Evolutionary conservation across 2,113 vertebrate genomes (phyloP).

Genomic region (Forbesichthys agassizii): DNA sequence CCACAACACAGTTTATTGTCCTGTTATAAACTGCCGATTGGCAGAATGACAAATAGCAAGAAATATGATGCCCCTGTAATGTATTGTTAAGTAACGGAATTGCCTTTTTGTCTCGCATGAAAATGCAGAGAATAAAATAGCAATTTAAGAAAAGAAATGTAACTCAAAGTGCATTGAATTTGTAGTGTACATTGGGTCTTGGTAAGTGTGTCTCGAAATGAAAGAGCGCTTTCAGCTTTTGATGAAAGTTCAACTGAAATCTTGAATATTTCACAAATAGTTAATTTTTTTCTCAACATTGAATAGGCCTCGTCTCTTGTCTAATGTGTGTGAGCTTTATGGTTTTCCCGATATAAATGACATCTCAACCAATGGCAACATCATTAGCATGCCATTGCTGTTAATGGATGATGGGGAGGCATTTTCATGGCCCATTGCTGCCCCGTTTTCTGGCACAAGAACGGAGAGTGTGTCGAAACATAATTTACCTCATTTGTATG

Average conservation of each 20-base stretch:
- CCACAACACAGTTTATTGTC: neutral
- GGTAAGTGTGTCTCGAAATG: neutral
- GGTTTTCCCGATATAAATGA: slow-evolving; percentile 38
- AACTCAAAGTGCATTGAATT: neutral
- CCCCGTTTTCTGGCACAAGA: slow-evolving; percentile 6
- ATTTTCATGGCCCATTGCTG: slow-evolving; percentile 49
- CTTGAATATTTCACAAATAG: slow-evolving; percentile 13
- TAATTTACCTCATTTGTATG: slow-evolving; percentile 37
- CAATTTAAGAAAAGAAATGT: neutral
- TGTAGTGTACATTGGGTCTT: neutral
- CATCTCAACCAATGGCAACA: slow-evolving; percentile 37
- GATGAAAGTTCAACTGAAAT: neutral
- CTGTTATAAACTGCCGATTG: neutral
- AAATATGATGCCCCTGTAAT: neutral
- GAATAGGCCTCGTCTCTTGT: slow-evolving; percentile 16
- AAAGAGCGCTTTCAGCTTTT: neutral
- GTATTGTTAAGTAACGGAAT: neutral
- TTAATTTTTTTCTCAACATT: slow-evolving; percentile 1
- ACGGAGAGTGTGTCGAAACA: slow-evolving; percentile 11
- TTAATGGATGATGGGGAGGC: slow-evolving; percentile 21
- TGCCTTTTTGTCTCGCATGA: neutral
- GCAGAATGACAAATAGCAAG: neutral
- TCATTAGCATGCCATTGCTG: slow-evolving; percentile 40
- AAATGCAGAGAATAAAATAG: neutral
- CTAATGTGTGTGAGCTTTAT: slow-evolving; percentile 30